Percentiles rank a stretch among this genome's conserved stretches.
These are phyloP conservation scores for Automeris io DNA, from an alignment of 2,888 invertebrate genomes.

Conservation along the genomic window DNA sequence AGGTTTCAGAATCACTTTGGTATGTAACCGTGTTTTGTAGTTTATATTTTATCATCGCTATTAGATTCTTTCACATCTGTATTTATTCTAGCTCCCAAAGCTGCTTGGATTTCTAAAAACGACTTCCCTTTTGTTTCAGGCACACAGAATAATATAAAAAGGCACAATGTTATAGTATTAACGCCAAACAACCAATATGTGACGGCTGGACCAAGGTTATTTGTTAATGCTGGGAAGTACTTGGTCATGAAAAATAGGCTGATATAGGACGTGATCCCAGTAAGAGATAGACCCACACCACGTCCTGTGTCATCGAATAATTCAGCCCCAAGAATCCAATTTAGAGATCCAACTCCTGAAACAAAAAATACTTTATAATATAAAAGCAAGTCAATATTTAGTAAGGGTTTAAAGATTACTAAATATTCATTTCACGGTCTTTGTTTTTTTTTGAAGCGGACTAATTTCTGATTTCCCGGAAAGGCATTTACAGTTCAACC, in stretches of 20 bases:
- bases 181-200: conserved; percentile 40
- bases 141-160: conserved; percentile 31
- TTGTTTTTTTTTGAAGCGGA: no score
- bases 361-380: conserved; percentile 7
- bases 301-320: conserved; percentile 41
- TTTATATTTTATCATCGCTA: neutral
- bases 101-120: conserved; percentile 46
- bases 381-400: neutral
- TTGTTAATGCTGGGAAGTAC: conserved; percentile 33
- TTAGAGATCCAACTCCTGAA: conserved; percentile 43
- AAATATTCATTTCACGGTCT: no score
- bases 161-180: conserved; percentile 24
- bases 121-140: conserved; percentile 60
- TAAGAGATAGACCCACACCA: conserved; percentile 31
- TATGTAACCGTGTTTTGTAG: no score
- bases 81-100: conserved; percentile 21
- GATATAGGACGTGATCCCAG: conserved; percentile 16
- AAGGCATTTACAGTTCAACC: no score
- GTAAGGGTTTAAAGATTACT: neutral
- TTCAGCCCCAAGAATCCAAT: conserved; percentile 40
- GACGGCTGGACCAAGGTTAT: conserved; percentile 29
- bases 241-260: conserved; percentile 33
- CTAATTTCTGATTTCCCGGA: no score
- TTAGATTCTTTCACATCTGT: neutral
- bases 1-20: no score